Base-by-base conservation (phyloP, 2,797 vertebrate species). In the Smutsia gigantea region DNA sequence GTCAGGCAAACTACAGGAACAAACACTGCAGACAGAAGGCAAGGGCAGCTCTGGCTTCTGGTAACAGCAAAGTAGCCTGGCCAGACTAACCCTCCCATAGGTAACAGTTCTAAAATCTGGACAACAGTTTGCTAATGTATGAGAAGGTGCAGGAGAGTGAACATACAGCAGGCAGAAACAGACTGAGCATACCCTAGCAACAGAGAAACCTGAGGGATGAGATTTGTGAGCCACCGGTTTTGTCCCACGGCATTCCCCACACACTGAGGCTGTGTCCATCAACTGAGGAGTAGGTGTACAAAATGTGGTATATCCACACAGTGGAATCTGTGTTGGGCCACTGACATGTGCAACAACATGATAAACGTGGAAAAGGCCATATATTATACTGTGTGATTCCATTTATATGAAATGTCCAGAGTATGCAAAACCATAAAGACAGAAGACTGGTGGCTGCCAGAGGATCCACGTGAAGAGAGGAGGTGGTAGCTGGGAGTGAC, bases 231-330 rank as follows among this genome's bases (percentile, higher is more conserved):
- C 7, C 5, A 13, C 27, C 0, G 2, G 2, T 2, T n/a, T 4
- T 18, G 89, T 27, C 66, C 84, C 6, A 17, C 19, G 19, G 34
- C 37, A 13, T 39, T 18, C 8, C 42, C n/a, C 13, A 39, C 39
- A 39, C 39, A 7, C 39, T 39, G 39, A 39, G 39, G 19, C 27
- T 42, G 27, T 17, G 10, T 34, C 63, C 71, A 27, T 9, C 25
- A 31, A 0, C 37, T 10, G 64, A 25, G 2, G 23, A 1, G 39
- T 1, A 7, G 21, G 23, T 5, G 27, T 10, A 12, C 37, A 49
- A 39, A 37, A 8, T 0, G 23, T 4, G 15, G 27, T 0, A 39
- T 10, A 17, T 1, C 29, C n/a, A 57, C 0, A 14, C 39, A 31
- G 6, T 0, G 21, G 6, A 59, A 2, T 3, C 2, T 39, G 7